These are phyloP conservation scores for Tympanuchus pallidicinctus DNA, from an alignment of 2,113 vertebrate genomes.

Conservation along the genomic window DNA sequence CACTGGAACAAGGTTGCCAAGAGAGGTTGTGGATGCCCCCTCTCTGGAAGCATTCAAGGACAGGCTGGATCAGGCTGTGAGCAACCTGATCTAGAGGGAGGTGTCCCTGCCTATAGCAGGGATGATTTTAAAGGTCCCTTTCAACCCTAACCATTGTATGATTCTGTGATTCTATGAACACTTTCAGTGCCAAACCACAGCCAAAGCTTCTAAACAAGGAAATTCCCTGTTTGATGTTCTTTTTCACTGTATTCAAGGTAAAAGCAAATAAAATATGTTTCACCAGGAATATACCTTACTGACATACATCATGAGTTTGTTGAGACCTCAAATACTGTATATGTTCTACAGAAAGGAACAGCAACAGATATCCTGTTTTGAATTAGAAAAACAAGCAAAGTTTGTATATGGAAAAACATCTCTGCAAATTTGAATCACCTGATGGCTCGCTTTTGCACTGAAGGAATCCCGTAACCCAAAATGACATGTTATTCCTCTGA, in stretches of 20 bases:
- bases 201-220: background rate
- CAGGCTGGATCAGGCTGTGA: too few relatives aligned
- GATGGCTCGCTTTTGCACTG: background rate
- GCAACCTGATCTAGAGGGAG: too few relatives aligned
- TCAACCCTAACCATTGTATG: too few relatives aligned
- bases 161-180: background rate
- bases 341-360: background rate
- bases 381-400: background rate
- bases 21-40: too few relatives aligned
- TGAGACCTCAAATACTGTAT: background rate
- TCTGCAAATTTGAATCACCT: background rate
- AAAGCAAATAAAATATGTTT: background rate
- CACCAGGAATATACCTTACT: background rate
- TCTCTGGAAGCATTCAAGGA: too few relatives aligned
- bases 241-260: background rate
- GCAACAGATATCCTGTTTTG: background rate
- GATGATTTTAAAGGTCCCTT: too few relatives aligned
- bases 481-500: background rate
- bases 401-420: background rate
- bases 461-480: background rate
- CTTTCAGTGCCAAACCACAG: slow-evolving; percentile 20
- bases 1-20: too few relatives aligned
- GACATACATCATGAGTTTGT: background rate
- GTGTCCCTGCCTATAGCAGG: too few relatives aligned
- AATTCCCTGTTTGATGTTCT: background rate